These are phyloP conservation scores for Bombus cullumanus DNA, from an alignment of 1,140 invertebrate genomes.

Conservation along the genomic window DNA sequence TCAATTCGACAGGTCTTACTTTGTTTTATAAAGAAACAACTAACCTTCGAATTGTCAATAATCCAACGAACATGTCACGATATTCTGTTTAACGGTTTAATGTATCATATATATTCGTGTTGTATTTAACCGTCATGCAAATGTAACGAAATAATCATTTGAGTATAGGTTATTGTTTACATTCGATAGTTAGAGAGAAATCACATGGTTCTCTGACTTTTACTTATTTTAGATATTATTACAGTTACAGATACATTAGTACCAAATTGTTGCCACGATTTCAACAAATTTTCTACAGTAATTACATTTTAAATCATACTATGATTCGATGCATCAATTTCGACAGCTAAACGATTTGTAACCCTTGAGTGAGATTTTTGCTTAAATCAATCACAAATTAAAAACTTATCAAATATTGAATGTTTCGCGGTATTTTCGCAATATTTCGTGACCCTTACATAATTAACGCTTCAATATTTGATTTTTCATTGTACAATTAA, in stretches of 20 bases:
- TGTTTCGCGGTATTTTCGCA: not conserved
- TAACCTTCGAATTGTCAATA: conserved; percentile 40
- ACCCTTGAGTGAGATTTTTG: not conserved
- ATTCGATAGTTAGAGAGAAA: conserved; percentile 7
- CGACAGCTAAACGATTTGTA: not conserved
- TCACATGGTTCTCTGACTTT: conserved; percentile 20
- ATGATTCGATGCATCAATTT: not conserved
- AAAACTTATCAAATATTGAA: too few species aligned
- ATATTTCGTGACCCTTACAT: not conserved
- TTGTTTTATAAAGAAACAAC: not conserved
- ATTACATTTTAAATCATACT: not conserved
- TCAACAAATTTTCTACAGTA: too few species aligned
- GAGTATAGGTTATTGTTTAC: conserved; percentile 49
- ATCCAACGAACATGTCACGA: not conserved
- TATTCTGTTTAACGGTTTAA: not conserved
- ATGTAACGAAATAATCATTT: not conserved
- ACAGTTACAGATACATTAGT: not conserved
- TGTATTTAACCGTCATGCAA: not conserved
- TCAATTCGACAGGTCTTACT: not conserved
- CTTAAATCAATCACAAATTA: too few species aligned
- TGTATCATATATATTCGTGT: not conserved
- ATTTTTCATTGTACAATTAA: not conserved
- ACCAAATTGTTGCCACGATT: too few species aligned
- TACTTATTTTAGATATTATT: not conserved
- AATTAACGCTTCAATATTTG: not conserved